These are phyloP conservation scores for Acromyrmex echinatior DNA, from an alignment of 1,140 invertebrate genomes.

Conservation along the genomic window DNA sequence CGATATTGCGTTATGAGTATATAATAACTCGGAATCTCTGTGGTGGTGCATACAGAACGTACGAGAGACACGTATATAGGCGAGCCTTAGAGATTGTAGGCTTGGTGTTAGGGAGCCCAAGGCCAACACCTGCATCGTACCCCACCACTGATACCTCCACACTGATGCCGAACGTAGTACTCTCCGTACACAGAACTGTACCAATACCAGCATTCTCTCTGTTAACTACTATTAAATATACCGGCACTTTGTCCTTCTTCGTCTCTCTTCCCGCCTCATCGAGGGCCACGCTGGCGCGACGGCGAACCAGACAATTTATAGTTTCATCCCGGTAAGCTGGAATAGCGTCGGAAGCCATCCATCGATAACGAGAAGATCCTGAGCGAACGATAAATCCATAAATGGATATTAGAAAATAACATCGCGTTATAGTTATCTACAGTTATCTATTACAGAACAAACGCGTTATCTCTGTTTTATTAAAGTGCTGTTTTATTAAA, in stretches of 20 bases:
- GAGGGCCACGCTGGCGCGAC: slow-evolving; percentile 33
- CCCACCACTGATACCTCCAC: slow-evolving; percentile 71
- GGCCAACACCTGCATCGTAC: slow-evolving; percentile 84
- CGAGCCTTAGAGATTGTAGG: slow-evolving; percentile 81
- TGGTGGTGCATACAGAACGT: slow-evolving; percentile 61
- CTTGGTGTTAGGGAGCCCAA: slow-evolving; percentile 83
- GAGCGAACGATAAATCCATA: slow-evolving; percentile 39
- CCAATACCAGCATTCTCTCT: slow-evolving; percentile 74
- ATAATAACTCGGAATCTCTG: slow-evolving; percentile 57
- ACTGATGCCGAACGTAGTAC: slow-evolving; percentile 58
- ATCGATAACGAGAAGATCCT: slow-evolving; percentile 68
- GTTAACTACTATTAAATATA: slow-evolving; percentile 76
- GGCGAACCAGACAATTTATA: slow-evolving; percentile 55
- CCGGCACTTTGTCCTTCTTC: slow-evolving; percentile 74
- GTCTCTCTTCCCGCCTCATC: slow-evolving; percentile 8
- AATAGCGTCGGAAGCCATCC: slow-evolving; percentile 49
- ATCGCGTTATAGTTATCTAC: neutral
- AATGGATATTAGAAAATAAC: slow-evolving; percentile 35
- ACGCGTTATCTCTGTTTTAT: slow-evolving; percentile 5
- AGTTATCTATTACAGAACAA: neutral
- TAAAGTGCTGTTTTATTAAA: slow-evolving; percentile 39
- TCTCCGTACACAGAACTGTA: slow-evolving; percentile 75
- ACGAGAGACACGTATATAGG: slow-evolving; percentile 72
- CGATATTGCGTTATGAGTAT: slow-evolving; percentile 73
- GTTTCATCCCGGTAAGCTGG: slow-evolving; percentile 63